Percentiles rank a stretch among this genome's conserved stretches.
phyloP scores from a whole-genome alignment of 2,113 vertebrate genomes.

The Helogale parvula region DNA sequence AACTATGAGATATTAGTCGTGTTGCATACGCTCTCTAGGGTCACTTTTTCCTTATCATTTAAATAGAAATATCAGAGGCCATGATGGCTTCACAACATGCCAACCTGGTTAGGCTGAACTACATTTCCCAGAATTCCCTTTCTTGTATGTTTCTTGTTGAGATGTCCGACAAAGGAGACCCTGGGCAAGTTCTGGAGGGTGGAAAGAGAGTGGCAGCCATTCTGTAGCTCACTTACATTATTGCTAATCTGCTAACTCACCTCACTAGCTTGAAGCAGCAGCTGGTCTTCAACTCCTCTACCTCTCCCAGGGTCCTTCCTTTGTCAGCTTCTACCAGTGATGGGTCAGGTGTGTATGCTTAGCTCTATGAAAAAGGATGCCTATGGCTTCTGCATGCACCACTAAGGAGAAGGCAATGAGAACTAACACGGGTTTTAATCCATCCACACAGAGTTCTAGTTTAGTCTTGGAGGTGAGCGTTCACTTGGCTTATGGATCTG shows the following conservation, averaged over 20 bases:
- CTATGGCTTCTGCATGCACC: neutral
- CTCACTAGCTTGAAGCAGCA: neutral
- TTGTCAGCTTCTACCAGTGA: neutral
- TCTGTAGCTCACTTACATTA: neutral
- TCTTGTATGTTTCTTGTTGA: neutral
- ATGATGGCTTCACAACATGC: neutral
- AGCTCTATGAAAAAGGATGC: neutral
- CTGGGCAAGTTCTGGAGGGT: neutral
- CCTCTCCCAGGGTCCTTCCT: neutral
- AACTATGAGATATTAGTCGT: neutral
- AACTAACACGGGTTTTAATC: neutral
- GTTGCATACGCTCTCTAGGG: neutral
- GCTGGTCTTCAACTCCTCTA: neutral
- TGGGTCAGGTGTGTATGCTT: neutral
- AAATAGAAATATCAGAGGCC: neutral
- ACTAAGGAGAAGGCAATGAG: neutral
- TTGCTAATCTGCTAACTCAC: neutral
- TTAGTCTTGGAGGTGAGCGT: neutral
- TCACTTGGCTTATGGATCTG: neutral
- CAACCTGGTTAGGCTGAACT: neutral
- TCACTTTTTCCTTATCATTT: neutral
- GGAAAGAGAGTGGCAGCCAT: neutral
- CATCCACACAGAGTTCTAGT: neutral
- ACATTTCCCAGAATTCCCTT: neutral
- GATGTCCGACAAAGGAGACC: fast-evolving